These are phyloP conservation scores for Nemopilema nomurai DNA, from an alignment of 30 jellyfish, hydroid and myxozoan genomes.

Conservation along the genomic window DNA sequence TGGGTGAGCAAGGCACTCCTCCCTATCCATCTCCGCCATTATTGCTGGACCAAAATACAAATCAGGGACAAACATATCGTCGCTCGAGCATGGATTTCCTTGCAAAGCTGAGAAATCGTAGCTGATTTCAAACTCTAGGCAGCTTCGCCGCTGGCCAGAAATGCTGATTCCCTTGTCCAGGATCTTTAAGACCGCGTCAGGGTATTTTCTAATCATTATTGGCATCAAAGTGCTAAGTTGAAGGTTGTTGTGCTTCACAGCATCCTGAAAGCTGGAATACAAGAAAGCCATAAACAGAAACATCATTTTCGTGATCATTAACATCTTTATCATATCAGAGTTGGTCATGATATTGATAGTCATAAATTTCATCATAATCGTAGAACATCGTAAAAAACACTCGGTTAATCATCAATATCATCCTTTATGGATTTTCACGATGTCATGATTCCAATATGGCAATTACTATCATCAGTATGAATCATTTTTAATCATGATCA, in stretches of 20 bases:
- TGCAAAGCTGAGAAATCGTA: slow-evolving; percentile 6
- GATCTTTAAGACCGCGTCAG: slow-evolving; percentile 11
- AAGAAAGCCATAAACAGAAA: not conserved
- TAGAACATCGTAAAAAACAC: no score
- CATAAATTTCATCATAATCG: no score
- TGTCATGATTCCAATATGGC: no score
- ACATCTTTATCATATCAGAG: no score
- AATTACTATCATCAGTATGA: no score
- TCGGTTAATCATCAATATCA: no score
- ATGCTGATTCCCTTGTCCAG: slow-evolving; percentile 13
- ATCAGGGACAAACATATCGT: not conserved
- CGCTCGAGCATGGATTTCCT: not conserved
- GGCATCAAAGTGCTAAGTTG: not conserved
- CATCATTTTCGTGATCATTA: not conserved
- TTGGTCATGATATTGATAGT: no score
- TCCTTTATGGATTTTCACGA: no score
- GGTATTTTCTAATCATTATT: slow-evolving; percentile 12
- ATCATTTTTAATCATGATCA: no score
- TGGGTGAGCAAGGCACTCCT: slow-evolving; percentile 18
- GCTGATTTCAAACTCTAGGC: not conserved
- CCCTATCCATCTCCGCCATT: slow-evolving; percentile 18
- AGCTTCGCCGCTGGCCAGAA: not conserved
- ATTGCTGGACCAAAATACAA: slow-evolving; percentile 26
- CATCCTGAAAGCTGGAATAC: not conserved
- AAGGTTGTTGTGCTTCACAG: not conserved